A percentile compares a stretch with the other conserved stretches of the same genome.
Evolutionary conservation across 1,140 invertebrate genomes (phyloP).

Genomic region (Mylabris phalerata): DNA sequence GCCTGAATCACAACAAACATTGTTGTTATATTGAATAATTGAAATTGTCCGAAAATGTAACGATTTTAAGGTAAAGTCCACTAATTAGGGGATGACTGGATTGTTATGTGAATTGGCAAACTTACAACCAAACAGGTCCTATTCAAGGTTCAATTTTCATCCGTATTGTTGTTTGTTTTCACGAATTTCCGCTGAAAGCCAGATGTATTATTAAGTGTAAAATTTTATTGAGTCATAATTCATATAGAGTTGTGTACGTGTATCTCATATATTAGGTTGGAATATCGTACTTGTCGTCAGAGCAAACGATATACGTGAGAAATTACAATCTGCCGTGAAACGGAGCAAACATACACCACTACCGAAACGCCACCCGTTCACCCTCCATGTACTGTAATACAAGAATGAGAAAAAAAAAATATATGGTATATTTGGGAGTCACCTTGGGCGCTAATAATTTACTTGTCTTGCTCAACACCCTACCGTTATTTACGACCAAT

Average conservation of each 20-base stretch:
- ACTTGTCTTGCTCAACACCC: slow-evolving; percentile 13
- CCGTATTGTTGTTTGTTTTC: no score
- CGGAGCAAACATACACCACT: slow-evolving; percentile 9
- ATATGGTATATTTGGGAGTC: slow-evolving; percentile 5
- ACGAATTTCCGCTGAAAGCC: no score
- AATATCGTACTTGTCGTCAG: slow-evolving; percentile 22
- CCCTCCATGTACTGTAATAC: no score
- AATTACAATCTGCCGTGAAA: slow-evolving; percentile 22
- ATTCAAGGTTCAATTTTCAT: no score
- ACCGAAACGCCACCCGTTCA: not conserved
- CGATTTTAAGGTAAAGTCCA: no score
- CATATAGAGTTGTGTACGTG: slow-evolving; percentile 19
- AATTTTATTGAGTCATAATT: slow-evolving; percentile 26
- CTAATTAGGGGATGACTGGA: no score
- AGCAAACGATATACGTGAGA: slow-evolving; percentile 25
- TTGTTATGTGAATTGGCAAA: no score
- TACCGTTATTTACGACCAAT: slow-evolving; percentile 11
- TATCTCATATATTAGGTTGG: slow-evolving; percentile 21
- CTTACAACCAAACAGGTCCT: no score
- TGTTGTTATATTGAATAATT: no score
- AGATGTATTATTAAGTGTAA: slow-evolving; percentile 20
- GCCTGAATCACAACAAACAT: slow-evolving; percentile 1
- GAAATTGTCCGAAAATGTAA: no score
- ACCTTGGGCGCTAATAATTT: slow-evolving; percentile 14
- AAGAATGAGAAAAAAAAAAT: not conserved